phyloP scores from a whole-genome alignment of 2,888 invertebrate species.

The Kuschelorhynchus macadamiae region DNA sequence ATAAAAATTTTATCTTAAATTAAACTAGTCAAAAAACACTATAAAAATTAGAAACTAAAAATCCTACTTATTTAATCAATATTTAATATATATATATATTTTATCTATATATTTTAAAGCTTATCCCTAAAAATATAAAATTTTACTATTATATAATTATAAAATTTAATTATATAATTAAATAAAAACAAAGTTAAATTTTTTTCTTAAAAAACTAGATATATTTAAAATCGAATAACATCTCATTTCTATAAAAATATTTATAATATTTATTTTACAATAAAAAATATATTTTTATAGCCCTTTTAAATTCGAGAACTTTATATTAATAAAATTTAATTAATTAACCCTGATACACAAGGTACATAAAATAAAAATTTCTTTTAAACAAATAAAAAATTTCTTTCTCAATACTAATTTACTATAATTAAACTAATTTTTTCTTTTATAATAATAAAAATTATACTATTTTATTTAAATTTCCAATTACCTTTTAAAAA shows the following conservation, averaged over 20 bases:
- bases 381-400: constrained; percentile 67
- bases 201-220: constrained; percentile 73
- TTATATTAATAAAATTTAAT: constrained; percentile 63
- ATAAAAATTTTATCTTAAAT: background rate
- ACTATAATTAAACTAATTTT: constrained; percentile 72
- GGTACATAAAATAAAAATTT: constrained; percentile 76
- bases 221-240: constrained; percentile 77
- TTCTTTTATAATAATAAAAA: constrained; percentile 59
- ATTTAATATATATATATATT: too few species aligned
- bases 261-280: constrained; percentile 75
- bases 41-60: constrained; percentile 73
- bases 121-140: too few species aligned
- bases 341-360: constrained; percentile 82
- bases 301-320: constrained; percentile 77
- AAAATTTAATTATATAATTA: constrained; percentile 57
- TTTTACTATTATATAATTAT: too few species aligned
- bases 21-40: constrained; percentile 61
- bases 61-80: constrained; percentile 71
- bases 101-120: too few species aligned
- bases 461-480: too few species aligned
- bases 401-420: constrained; percentile 73
- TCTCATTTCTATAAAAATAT: constrained; percentile 75
- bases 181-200: constrained; percentile 27
- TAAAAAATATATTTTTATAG: constrained; percentile 73
- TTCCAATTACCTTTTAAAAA: constrained; percentile 49